A percentile compares a stretch with the other conserved stretches of the same genome.
phyloP scores from a whole-genome alignment of 2,888 invertebrate genomes.

The Lottia gigantea region DNA sequence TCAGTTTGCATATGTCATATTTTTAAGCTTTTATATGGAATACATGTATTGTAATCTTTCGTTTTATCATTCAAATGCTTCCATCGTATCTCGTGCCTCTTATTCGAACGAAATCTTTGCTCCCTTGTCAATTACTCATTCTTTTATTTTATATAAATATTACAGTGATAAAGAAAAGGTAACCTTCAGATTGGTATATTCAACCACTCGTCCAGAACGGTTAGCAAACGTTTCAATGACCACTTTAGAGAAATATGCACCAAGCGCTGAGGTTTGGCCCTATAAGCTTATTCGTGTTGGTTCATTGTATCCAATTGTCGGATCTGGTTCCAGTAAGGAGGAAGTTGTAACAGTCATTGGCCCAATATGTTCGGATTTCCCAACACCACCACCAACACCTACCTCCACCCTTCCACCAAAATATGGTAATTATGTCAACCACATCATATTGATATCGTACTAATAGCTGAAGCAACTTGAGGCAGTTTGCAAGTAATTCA shows the following conservation, averaged over 20 bases:
- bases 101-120: too few species aligned
- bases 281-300: background rate
- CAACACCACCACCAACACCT: background rate
- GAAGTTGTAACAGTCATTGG: background rate
- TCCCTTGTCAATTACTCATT: too few species aligned
- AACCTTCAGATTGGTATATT: background rate
- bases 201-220: background rate
- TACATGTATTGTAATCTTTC: too few species aligned
- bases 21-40: too few species aligned
- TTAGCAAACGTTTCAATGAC: background rate
- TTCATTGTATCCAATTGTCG: background rate
- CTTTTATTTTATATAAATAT: too few species aligned
- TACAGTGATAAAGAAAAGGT: too few species aligned
- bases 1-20: too few species aligned
- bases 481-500: too few species aligned
- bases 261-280: background rate
- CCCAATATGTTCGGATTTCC: background rate
- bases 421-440: background rate
- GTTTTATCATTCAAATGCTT: too few species aligned
- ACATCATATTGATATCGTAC: too few species aligned
- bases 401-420: background rate
- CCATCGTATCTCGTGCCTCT: too few species aligned
- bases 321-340: background rate
- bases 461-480: too few species aligned
- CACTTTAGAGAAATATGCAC: background rate